Evolutionary conservation across 2,797 vertebrate species (phyloP).

Genomic region (Ara ararauna): DNA sequence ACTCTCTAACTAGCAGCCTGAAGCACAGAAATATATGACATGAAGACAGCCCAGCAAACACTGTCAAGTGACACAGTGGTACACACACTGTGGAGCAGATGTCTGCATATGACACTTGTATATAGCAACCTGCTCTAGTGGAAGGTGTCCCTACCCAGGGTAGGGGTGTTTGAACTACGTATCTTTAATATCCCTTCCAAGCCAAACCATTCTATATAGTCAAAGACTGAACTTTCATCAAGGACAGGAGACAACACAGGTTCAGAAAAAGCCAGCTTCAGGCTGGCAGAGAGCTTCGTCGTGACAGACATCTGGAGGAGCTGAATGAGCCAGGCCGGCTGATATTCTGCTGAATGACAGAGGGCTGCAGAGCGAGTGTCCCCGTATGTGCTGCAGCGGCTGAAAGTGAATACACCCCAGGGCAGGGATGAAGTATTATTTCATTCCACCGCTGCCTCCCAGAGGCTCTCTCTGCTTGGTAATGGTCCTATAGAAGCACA

Average conservation of each 20-base stretch:
- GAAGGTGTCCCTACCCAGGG: neutral
- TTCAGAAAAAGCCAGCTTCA: neutral
- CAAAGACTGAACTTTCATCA: neutral
- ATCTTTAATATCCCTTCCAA: neutral
- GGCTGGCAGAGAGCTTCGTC: neutral
- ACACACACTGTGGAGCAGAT: neutral
- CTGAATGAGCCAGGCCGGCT: neutral
- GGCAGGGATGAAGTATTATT: too few relatives aligned
- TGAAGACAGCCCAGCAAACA: neutral
- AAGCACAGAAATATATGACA: neutral
- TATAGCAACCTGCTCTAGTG: neutral
- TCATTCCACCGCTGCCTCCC: fast-evolving
- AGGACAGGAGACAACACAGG: too few relatives aligned
- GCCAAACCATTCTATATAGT: neutral
- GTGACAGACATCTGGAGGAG: neutral
- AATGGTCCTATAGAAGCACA: neutral
- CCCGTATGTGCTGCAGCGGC: neutral
- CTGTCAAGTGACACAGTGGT: neutral
- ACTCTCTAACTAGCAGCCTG: neutral
- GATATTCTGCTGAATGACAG: too few relatives aligned
- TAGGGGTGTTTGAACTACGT: neutral
- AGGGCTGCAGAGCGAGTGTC: fast-evolving
- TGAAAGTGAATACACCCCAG: fast-evolving
- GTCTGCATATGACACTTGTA: neutral
- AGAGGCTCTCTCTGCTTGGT: neutral